phyloP scores from a whole-genome alignment of 2,797 vertebrate genomes.

The Cottoperca gobio region DNA sequence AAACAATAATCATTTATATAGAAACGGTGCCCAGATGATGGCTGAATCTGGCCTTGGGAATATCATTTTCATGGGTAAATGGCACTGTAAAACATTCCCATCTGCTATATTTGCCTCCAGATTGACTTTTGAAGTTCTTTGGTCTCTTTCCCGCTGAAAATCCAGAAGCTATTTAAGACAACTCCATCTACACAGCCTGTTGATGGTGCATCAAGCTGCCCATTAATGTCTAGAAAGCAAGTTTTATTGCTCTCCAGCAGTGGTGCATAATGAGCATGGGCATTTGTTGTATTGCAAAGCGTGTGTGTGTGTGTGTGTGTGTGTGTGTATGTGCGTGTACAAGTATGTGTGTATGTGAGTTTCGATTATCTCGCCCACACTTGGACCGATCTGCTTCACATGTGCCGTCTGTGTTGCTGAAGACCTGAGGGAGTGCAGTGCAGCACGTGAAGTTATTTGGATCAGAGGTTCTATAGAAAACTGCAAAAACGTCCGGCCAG shows the following conservation, averaged over 20 bases:
- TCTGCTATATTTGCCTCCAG: slow-evolving; percentile 56
- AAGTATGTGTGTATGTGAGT: too few relatives aligned
- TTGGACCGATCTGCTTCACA: too few relatives aligned
- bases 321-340: too few relatives aligned
- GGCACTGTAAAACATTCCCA: slow-evolving; percentile 40
- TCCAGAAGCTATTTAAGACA: slow-evolving; percentile 53
- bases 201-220: slow-evolving; percentile 25
- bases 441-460: too few relatives aligned
- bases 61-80: slow-evolving; percentile 49
- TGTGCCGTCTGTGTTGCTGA: too few relatives aligned
- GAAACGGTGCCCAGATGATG: slow-evolving; percentile 27
- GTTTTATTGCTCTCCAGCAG: slow-evolving; percentile 37
- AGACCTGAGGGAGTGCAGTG: too few relatives aligned
- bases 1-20: slow-evolving; percentile 38
- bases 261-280: slow-evolving; percentile 9
- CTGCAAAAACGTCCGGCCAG: too few relatives aligned
- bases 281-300: slow-evolving; percentile 41
- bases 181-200: slow-evolving; percentile 34
- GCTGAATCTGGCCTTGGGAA: slow-evolving; percentile 24
- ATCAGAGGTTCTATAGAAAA: too few relatives aligned
- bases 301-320: too few relatives aligned
- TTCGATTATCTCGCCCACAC: too few relatives aligned
- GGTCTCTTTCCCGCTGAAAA: slow-evolving; percentile 39
- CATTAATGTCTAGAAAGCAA: slow-evolving; percentile 48
- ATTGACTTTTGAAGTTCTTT: slow-evolving; percentile 64